Conservation (phyloP, 2,888 invertebrate species). For the Ctenicera cuprea region DNA sequence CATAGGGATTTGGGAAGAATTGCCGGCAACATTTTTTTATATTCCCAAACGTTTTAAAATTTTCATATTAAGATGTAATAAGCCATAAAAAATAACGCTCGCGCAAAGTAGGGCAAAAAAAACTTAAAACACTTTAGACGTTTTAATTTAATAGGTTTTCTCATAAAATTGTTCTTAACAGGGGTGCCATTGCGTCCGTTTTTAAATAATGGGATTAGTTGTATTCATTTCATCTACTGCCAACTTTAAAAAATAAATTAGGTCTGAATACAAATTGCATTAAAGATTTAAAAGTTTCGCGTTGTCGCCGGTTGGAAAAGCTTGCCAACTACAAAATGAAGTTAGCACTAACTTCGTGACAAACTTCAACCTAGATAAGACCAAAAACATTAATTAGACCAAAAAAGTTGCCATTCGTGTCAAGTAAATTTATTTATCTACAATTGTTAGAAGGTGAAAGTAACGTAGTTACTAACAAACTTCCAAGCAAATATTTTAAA, state of each 20-base stretch:
- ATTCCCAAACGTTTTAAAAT: neutral
- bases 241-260: constrained; percentile 18
- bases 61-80: neutral
- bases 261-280: constrained; percentile 21
- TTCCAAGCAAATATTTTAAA: no score
- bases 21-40: neutral
- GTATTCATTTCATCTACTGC: neutral
- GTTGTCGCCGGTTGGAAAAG: neutral
- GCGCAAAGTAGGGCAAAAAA: neutral
- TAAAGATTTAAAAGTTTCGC: constrained; percentile 14
- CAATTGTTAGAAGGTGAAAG: no score
- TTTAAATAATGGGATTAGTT: constrained; percentile 6
- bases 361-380: constrained; percentile 15
- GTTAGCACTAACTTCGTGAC: constrained; percentile 9
- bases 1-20: neutral
- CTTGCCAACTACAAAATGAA: constrained; percentile 13
- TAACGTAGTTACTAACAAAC: no score
- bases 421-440: no score
- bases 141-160: constrained; percentile 8
- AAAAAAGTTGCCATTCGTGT: neutral
- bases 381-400: neutral
- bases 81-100: neutral
- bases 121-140: neutral
- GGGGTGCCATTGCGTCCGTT: neutral
- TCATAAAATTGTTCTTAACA: neutral